These are phyloP conservation scores for Rhamnusium bicolor DNA, from an alignment of 2,888 invertebrate genomes.

Conservation along the genomic window DNA sequence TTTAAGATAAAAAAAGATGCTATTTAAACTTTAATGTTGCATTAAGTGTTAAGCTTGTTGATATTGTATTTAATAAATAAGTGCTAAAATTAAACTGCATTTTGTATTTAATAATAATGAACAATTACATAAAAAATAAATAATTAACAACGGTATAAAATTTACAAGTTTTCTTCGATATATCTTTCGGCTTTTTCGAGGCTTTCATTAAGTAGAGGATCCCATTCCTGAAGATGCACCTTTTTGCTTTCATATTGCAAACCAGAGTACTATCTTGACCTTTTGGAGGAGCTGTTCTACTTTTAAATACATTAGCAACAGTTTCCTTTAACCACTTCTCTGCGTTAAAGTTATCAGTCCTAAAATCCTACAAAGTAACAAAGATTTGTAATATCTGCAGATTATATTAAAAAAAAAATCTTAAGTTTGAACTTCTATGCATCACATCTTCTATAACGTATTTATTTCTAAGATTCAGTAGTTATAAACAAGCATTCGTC, in stretches of 20 bases:
- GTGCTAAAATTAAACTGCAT: slow-evolving; percentile 28
- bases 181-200: slow-evolving; percentile 75
- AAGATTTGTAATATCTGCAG: too few species aligned
- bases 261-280: slow-evolving; percentile 75
- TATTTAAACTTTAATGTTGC: slow-evolving; percentile 57
- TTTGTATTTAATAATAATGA: slow-evolving; percentile 27
- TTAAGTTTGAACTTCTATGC: too few species aligned
- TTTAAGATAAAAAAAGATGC: slow-evolving; percentile 34
- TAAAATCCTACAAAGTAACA: slow-evolving; percentile 74
- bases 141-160: neutral
- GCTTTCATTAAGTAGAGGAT: slow-evolving; percentile 77
- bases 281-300: slow-evolving; percentile 72
- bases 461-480: too few species aligned
- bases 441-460: too few species aligned
- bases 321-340: slow-evolving; percentile 78
- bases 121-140: slow-evolving; percentile 19
- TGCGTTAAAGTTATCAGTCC: slow-evolving; percentile 77
- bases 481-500: too few species aligned
- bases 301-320: slow-evolving; percentile 76
- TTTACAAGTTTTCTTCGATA: slow-evolving; percentile 67
- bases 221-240: slow-evolving; percentile 75
- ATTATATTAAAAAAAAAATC: too few species aligned
- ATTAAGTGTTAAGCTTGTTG: slow-evolving; percentile 64
- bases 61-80: slow-evolving; percentile 60
- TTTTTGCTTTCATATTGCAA: slow-evolving; percentile 81